Conservation (phyloP, 2,888 invertebrate species). For the Neuroscelio doddi region DNA sequence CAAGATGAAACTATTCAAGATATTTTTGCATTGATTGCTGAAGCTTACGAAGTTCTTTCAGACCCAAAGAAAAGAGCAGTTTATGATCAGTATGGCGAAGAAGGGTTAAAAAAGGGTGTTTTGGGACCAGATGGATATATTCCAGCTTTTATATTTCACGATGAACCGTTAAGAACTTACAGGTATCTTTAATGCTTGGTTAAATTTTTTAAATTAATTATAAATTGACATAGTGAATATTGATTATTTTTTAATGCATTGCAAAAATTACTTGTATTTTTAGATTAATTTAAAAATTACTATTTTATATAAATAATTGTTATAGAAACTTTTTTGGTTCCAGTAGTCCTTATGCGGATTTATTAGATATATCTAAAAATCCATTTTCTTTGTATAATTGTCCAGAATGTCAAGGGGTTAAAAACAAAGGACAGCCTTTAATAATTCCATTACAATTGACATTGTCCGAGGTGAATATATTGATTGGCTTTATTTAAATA, state of each 20-base stretch:
- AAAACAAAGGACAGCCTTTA: constrained; percentile 77
- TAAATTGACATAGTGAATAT: too few species aligned
- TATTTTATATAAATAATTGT: constrained; percentile 47
- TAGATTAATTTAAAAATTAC: too few species aligned
- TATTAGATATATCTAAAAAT: constrained; percentile 79
- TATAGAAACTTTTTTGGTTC: constrained; percentile 87
- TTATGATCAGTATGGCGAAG: constrained; percentile 93
- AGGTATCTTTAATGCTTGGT: too few species aligned
- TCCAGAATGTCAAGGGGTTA: constrained; percentile 76
- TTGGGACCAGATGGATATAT: constrained; percentile 80
- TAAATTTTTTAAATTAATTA: too few species aligned
- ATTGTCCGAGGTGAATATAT: constrained; percentile 75
- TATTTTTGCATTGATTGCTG: constrained; percentile 79
- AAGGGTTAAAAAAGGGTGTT: constrained; percentile 87
- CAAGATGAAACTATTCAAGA: constrained; percentile 60
- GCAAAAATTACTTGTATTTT: too few species aligned
- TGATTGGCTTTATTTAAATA: constrained; percentile 32
- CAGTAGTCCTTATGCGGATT: constrained; percentile 85
- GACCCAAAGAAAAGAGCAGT: constrained; percentile 81
- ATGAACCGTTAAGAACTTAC: constrained; percentile 83
- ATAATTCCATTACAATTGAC: constrained; percentile 76
- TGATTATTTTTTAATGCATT: too few species aligned
- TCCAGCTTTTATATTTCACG: constrained; percentile 86
- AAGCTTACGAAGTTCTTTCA: constrained; percentile 85
- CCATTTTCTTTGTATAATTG: constrained; percentile 78